These are phyloP conservation scores for Polypedilum pembai DNA, from an alignment of 1,140 invertebrate species.

Conservation along the genomic window DNA sequence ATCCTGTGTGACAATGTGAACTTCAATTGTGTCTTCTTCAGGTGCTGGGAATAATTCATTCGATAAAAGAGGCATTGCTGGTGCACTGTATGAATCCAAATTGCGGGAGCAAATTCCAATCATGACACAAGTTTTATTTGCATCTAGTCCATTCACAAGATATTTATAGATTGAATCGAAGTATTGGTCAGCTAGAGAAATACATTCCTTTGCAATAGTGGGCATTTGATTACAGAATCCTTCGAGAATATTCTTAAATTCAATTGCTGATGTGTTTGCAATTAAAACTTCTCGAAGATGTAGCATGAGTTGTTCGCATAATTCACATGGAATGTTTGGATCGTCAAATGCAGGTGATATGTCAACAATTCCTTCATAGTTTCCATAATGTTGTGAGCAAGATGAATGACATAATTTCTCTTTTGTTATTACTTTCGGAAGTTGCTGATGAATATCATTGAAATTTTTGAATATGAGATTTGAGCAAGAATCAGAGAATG, in stretches of 20 bases:
- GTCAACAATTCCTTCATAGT: constrained; percentile 44
- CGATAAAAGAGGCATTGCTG: background rate
- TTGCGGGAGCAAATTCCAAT: constrained; percentile 58
- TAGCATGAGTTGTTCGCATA: constrained; percentile 71
- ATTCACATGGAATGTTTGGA: constrained; percentile 74
- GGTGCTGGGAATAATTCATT: background rate
- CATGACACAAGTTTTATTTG: constrained; percentile 58
- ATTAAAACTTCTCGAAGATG: constrained; percentile 71
- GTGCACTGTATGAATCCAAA: background rate
- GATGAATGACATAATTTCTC: constrained; percentile 64
- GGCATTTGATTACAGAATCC: constrained; percentile 74
- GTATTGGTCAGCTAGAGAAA: constrained; percentile 67
- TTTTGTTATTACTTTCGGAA: constrained; percentile 55
- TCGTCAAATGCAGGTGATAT: constrained; percentile 41
- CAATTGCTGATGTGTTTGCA: constrained; percentile 72
- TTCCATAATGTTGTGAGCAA: constrained; percentile 56
- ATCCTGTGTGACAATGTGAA: background rate
- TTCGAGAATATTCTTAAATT: constrained; percentile 68
- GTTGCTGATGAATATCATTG: constrained; percentile 54
- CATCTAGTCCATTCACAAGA: constrained; percentile 59
- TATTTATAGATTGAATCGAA: constrained; percentile 64
- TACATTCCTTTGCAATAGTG: constrained; percentile 56
- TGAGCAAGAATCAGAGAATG: constrained; percentile 71
- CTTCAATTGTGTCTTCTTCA: background rate
- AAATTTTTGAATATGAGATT: constrained; percentile 63